Base-by-base conservation (phyloP, 1,140 invertebrate genomes). In the Tribolium castaneum region DNA sequence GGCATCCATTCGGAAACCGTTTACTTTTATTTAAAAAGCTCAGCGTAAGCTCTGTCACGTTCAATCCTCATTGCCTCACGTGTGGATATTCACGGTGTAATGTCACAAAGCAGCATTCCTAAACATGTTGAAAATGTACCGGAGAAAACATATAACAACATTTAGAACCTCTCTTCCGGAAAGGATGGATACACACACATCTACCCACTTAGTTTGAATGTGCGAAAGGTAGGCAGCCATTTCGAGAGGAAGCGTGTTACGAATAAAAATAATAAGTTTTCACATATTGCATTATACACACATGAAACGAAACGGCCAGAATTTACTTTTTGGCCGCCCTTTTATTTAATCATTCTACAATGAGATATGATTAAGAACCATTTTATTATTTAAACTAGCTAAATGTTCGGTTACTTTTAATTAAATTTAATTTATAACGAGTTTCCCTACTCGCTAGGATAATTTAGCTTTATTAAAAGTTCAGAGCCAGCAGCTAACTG, bases 381-480 rank as follows among this genome's bases (percentile, higher is more conserved):
- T 51, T 14, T 51, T 73, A 52, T 73, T 73, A 73, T 73, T 52
- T 52, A 73, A 73, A 73, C 13, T 72, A 50, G 70, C 34, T 51
- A 50, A 73, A 73, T 73, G 25, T 73, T 73, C 52, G 77, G 70
- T 56, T 75, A 75, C 49, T 79, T 79, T 79, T 79, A 79, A 79
- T 79, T 79, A 79, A 75, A 79, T 79, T 79, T 62, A 76, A 79
- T 79, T 75, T 79, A 70, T 79, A 79, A 75, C 77, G 56, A 79
- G 72, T 75, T 70, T 52, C 49, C 10, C 71, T 54, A 49, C 39
- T 71, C 52, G 77, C 49, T 72, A 75, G 62, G 72, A 79, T 79
- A 79, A 74, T 79, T 79, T 62, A 75, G 77, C 59, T 79, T 79
- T 79, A 79, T 79, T 79, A 79, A 79, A 79, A 75, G 77, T 79